phyloP scores from a whole-genome alignment of 2,113 vertebrate species.

The Cavia porcellus region DNA sequence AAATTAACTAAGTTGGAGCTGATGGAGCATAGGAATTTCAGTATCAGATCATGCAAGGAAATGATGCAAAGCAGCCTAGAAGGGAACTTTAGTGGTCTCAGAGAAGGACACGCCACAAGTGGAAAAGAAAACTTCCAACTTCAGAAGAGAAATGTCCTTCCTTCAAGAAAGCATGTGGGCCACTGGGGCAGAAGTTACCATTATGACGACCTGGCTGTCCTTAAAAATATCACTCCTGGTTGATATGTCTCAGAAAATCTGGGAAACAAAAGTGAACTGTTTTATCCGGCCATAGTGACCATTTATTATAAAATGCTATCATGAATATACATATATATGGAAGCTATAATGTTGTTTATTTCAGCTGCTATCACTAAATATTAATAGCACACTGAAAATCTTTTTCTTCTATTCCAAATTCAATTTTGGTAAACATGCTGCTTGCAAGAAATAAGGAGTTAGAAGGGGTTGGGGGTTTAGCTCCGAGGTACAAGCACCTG shows the following conservation, averaged over 20 bases:
- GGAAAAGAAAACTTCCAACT: background rate
- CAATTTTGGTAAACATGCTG: slow-evolving; percentile 75
- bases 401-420: slow-evolving; percentile 76
- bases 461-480: background rate
- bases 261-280: background rate
- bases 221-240: background rate
- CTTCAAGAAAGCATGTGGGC: background rate
- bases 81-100: background rate
- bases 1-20: background rate
- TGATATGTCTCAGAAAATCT: background rate
- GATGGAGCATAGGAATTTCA: background rate
- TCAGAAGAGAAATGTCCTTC: background rate
- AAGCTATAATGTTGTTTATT: background rate
- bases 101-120: background rate
- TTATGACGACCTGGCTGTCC: background rate
- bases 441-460: slow-evolving; percentile 70
- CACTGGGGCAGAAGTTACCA: background rate
- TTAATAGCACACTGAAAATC: slow-evolving; percentile 73
- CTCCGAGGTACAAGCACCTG: no score
- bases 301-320: background rate
- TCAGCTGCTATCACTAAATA: slow-evolving; percentile 71
- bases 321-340: background rate
- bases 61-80: background rate
- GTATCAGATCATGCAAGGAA: background rate
- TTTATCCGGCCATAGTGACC: background rate